A percentile compares a stretch with the other conserved stretches of the same genome.
phyloP scores from a whole-genome alignment of 2,888 invertebrate species.

The Cephus spinipes region DNA sequence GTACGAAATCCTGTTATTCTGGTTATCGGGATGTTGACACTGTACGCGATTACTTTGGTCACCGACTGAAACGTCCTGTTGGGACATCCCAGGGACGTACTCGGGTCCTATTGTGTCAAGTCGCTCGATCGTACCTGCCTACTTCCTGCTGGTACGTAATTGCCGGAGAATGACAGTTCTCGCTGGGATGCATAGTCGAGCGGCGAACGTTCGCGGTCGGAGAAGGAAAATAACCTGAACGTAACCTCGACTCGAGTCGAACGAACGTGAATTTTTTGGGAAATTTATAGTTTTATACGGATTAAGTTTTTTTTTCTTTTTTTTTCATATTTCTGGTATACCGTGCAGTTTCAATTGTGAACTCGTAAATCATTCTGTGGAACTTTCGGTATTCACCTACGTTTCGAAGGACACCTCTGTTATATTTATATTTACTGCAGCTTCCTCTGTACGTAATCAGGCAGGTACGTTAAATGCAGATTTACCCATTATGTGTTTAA shows the following conservation, averaged over 20 bases:
- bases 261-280: not conserved
- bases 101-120: conserved; percentile 32
- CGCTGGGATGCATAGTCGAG: not conserved
- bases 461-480: not conserved
- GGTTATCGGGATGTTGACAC: not conserved
- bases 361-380: conserved; percentile 40
- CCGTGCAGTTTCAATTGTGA: conserved; percentile 44
- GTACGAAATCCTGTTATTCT: not conserved
- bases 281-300: not conserved
- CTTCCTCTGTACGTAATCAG: not conserved
- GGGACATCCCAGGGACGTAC: not conserved
- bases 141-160: conserved; percentile 31
- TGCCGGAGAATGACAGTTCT: not conserved
- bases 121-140: conserved; percentile 37
- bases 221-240: not conserved
- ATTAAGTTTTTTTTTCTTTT: conserved; percentile 21
- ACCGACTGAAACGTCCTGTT: not conserved
- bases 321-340: conserved; percentile 18
- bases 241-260: not conserved
- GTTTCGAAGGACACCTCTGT: conserved; percentile 36
- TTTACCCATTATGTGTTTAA: not conserved
- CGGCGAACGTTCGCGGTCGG: not conserved
- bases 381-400: conserved; percentile 17
- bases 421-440: conserved; percentile 38
- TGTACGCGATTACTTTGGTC: not conserved